These are phyloP conservation scores for Nebria ingens DNA, from an alignment of 1,140 invertebrate species.

Conservation along the genomic window DNA sequence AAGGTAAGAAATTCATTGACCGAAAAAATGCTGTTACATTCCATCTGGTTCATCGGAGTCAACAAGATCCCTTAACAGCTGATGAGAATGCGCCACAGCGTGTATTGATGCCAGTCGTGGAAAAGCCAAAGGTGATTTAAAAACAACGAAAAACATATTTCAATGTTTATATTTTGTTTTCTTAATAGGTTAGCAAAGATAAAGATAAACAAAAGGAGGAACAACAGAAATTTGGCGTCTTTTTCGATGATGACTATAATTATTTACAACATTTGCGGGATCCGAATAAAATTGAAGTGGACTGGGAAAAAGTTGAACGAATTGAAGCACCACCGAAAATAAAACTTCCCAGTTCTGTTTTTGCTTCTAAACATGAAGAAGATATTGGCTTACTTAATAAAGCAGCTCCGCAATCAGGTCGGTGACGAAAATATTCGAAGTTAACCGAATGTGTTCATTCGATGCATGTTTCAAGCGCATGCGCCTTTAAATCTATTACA, in stretches of 20 bases:
- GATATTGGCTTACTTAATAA: constrained; percentile 81
- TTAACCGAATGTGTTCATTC: no score
- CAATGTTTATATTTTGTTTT: constrained; percentile 2
- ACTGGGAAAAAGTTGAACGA: constrained; percentile 28
- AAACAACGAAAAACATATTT: neutral
- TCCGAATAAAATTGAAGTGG: constrained; percentile 36
- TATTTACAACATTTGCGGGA: constrained; percentile 89
- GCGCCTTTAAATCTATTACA: neutral
- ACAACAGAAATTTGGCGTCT: constrained; percentile 84
- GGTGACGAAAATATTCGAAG: neutral
- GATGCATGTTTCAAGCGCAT: neutral
- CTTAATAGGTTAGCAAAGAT: constrained; percentile 1
- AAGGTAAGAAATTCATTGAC: constrained; percentile 83
- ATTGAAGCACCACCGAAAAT: constrained; percentile 39
- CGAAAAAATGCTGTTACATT: constrained; percentile 87
- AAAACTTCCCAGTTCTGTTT: constrained; percentile 78
- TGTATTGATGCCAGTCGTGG: constrained; percentile 60
- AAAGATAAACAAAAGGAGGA: constrained; percentile 51
- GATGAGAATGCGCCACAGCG: constrained; percentile 81
- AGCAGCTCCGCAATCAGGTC: constrained; percentile 64
- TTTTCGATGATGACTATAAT: constrained; percentile 92
- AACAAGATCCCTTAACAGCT: constrained; percentile 79
- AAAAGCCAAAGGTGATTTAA: constrained; percentile 15
- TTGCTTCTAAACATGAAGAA: constrained; percentile 82
- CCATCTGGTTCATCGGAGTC: constrained; percentile 82